A percentile compares a stretch with the other conserved stretches of the same genome.
These are phyloP conservation scores for Gymnothorax javanicus DNA, from an alignment of 2,797 vertebrate genomes.

Conservation along the genomic window DNA sequence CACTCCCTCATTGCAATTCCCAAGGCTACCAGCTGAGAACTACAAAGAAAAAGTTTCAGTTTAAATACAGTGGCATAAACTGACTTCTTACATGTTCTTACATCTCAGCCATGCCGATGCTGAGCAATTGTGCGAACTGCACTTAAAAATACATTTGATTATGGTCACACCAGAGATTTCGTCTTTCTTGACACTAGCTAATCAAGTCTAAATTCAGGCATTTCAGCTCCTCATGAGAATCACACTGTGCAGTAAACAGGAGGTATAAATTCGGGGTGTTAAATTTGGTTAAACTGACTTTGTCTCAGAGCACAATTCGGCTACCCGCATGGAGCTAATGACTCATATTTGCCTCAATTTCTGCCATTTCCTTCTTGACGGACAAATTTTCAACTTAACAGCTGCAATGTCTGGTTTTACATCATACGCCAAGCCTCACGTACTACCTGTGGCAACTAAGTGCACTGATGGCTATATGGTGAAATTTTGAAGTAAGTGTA, in stretches of 20 bases:
- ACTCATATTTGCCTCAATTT: background rate
- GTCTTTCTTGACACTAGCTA: background rate
- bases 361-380: background rate
- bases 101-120: background rate
- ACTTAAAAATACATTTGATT: background rate
- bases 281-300: background rate
- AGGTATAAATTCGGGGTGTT: background rate
- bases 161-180: background rate
- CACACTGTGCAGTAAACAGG: background rate
- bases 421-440: background rate
- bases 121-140: background rate
- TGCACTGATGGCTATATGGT: background rate
- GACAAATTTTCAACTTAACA: background rate
- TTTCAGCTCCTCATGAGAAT: background rate
- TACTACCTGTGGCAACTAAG: background rate
- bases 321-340: background rate
- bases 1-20: background rate
- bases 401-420: background rate
- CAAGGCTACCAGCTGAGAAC: background rate
- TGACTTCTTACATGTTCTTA: background rate
- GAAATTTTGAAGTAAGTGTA: background rate
- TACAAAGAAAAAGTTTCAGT: background rate
- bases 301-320: background rate
- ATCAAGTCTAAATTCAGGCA: background rate
- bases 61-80: background rate